Percentiles rank a stretch among this genome's conserved stretches.
phyloP scores from a whole-genome alignment of 2,888 invertebrate genomes.

The Gasteruption jaculator region DNA sequence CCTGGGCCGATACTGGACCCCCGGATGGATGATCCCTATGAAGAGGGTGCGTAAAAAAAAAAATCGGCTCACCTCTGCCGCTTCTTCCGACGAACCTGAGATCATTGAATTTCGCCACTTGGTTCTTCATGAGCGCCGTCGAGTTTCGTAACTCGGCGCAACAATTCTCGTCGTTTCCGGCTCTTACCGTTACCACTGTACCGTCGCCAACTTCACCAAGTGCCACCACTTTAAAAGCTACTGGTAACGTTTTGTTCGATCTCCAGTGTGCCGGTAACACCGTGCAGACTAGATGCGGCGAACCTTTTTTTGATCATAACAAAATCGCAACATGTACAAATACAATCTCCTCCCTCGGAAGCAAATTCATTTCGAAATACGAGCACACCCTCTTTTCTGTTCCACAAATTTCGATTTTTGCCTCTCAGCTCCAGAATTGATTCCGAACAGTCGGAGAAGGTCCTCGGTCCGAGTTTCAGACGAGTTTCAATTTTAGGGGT shows the following conservation, averaged over 20 bases:
- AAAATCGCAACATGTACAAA: neutral
- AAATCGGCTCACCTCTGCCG: slow-evolving; percentile 82
- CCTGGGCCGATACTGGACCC: slow-evolving; percentile 11
- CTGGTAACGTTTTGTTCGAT: slow-evolving; percentile 95
- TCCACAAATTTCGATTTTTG: too few relatives aligned
- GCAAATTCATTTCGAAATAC: too few relatives aligned
- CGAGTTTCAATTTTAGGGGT: too few relatives aligned
- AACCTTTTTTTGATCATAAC: slow-evolving; percentile 50
- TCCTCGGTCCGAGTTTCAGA: too few relatives aligned
- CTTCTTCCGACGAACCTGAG: slow-evolving; percentile 97
- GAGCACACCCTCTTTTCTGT: too few relatives aligned
- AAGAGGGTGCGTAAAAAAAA: neutral
- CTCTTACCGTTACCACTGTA: slow-evolving; percentile 90
- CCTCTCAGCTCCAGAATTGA: too few relatives aligned
- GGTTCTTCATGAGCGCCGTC: slow-evolving; percentile 95
- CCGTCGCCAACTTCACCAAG: slow-evolving; percentile 94
- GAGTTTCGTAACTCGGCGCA: slow-evolving; percentile 94
- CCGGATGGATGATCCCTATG: too few relatives aligned
- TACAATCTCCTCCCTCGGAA: too few relatives aligned
- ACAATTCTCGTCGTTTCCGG: slow-evolving; percentile 98
- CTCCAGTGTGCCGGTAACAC: slow-evolving; percentile 95
- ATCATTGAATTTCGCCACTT: slow-evolving; percentile 98
- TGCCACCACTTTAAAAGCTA: slow-evolving; percentile 94
- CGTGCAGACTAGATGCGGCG: slow-evolving; percentile 93
- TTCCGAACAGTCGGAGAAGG: too few relatives aligned